Conservation (phyloP, 2,888 invertebrate genomes). For the Synergus gifuensis region DNA sequence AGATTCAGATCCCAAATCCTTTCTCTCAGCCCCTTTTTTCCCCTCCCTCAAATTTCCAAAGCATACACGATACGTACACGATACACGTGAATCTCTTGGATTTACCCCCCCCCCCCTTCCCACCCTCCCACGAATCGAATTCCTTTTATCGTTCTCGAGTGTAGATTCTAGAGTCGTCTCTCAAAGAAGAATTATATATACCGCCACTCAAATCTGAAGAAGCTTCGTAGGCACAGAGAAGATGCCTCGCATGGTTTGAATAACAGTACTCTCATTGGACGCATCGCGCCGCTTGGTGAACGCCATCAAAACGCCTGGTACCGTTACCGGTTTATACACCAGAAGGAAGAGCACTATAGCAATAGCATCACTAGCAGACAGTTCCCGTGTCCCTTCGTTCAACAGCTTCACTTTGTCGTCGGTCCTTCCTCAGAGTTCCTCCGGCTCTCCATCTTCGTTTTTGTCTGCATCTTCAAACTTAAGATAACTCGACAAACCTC, state of each 20-base stretch:
- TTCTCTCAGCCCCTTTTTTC: neutral
- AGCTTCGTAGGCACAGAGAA: conserved; percentile 39
- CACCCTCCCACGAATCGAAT: neutral
- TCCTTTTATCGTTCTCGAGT: neutral
- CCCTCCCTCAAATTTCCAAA: neutral
- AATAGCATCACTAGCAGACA: conserved; percentile 53
- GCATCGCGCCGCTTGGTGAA: conserved; percentile 59
- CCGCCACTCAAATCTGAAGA: conserved; percentile 16
- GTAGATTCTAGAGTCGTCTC: neutral
- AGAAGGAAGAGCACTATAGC: conserved; percentile 46
- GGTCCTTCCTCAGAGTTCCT: neutral
- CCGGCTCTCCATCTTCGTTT: neutral
- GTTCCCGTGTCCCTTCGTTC: conserved; percentile 29
- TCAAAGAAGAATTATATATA: neutral
- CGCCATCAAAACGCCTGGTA: conserved; percentile 66
- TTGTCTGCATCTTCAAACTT: neutral
- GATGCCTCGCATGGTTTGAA: conserved; percentile 65
- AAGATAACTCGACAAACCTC: neutral
- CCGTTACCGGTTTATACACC: conserved; percentile 66
- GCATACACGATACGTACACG: neutral
- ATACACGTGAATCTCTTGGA: neutral
- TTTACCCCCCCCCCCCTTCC: too few species aligned
- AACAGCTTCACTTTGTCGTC: conserved; percentile 25
- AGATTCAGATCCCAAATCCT: neutral
- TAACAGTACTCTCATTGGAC: conserved; percentile 71